These are phyloP conservation scores for Dolichallabes microphthalmus DNA, from an alignment of 2,113 vertebrate species.

Conservation along the genomic window DNA sequence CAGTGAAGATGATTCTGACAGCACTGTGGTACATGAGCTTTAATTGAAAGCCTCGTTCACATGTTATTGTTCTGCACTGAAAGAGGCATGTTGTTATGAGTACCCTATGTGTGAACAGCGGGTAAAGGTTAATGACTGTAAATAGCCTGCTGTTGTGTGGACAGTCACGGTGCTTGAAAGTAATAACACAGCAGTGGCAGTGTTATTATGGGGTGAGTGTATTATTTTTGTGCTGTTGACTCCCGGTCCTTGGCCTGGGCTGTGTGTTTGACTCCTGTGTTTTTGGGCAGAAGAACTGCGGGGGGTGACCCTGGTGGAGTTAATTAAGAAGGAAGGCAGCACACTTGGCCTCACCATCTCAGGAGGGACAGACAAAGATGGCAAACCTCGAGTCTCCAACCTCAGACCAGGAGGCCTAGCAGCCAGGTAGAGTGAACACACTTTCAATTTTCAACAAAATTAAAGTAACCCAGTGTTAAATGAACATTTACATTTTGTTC, in stretches of 20 bases:
- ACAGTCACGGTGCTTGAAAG: not conserved
- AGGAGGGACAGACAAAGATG: conserved; percentile 95
- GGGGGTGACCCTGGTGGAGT: conserved; percentile 90
- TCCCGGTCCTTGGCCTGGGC: not conserved
- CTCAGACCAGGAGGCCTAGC: conserved; percentile 90
- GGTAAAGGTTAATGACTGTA: not conserved
- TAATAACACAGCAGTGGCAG: not conserved
- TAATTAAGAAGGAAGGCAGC: conserved; percentile 95
- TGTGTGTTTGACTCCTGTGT: conserved; percentile 35
- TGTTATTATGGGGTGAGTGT: conserved; percentile 32
- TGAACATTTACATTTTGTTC: not conserved
- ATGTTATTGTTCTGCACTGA: not conserved
- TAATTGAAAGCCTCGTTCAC: not conserved
- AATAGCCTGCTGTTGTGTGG: not conserved
- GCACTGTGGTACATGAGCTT: not conserved
- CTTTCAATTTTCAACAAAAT: not conserved
- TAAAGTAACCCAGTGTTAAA: not conserved
- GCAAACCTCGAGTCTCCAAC: conserved; percentile 93
- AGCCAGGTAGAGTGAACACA: conserved; percentile 72
- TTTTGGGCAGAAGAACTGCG: conserved; percentile 87
- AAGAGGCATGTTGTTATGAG: not conserved
- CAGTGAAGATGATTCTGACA: not conserved
- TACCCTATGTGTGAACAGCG: not conserved
- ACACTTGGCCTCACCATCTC: conserved; percentile 95
- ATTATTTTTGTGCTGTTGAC: conserved; percentile 36